Evolutionary conservation across 2,797 vertebrate species (phyloP).

Genomic region (Pipistrellus pipistrellus): DNA sequence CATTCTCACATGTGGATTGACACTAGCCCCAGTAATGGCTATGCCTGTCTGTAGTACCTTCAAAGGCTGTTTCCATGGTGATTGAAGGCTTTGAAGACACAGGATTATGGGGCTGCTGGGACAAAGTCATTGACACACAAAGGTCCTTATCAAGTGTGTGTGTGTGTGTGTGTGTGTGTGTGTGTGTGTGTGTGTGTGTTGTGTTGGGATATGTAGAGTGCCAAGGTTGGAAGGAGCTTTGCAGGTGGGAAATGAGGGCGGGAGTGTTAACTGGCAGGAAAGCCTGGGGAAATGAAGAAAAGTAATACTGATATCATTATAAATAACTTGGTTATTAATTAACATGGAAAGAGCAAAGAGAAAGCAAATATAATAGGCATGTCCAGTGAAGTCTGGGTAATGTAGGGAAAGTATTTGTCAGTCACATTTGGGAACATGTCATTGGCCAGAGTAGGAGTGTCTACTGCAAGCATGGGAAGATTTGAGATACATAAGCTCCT

Average conservation of each 20-base stretch:
- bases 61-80: conserved; percentile 72
- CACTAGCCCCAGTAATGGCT: background rate
- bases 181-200: background rate
- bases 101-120: background rate
- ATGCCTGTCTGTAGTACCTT: conserved; percentile 61
- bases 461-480: background rate
- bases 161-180: too few species aligned
- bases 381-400: background rate
- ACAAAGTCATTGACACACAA: background rate
- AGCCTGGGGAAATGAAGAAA: background rate
- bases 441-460: background rate
- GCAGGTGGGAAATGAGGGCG: background rate
- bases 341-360: background rate
- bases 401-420: background rate
- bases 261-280: background rate
- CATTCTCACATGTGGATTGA: conserved; percentile 13
- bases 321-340: background rate
- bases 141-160: background rate
- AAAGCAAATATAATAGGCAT: background rate
- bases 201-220: background rate
- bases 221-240: background rate
- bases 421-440: background rate
- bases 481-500: background rate
- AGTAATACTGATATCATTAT: background rate
- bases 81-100: conserved; percentile 57